These are phyloP conservation scores for Plagodis dolabraria DNA, from an alignment of 2,888 invertebrate genomes.

Conservation along the genomic window DNA sequence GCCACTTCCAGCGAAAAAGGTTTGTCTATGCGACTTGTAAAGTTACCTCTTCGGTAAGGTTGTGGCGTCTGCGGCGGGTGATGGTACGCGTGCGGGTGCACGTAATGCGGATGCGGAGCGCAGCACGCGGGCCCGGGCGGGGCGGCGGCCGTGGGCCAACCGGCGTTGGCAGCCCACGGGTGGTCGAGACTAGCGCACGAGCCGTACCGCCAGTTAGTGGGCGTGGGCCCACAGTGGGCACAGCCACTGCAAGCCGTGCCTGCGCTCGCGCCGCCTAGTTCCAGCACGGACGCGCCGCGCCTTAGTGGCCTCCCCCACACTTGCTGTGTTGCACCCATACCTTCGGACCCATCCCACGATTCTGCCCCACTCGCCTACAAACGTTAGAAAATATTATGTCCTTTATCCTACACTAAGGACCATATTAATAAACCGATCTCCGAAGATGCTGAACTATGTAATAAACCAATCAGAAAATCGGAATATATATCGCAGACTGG, in stretches of 20 bases:
- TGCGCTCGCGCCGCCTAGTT: constrained; percentile 58
- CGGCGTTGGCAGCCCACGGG: constrained; percentile 48
- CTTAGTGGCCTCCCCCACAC: constrained; percentile 69
- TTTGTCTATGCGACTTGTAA: neutral
- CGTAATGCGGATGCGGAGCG: constrained; percentile 45
- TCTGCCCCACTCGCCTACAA: constrained; percentile 37
- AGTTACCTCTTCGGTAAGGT: constrained; percentile 69
- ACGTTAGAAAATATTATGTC: too few relatives aligned
- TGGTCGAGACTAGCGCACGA: constrained; percentile 77
- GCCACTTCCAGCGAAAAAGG: neutral
- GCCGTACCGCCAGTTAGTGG: constrained; percentile 71
- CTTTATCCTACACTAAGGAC: too few relatives aligned
- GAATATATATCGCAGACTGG: too few relatives aligned
- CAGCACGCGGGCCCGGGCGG: constrained; percentile 56
- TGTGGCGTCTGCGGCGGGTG: constrained; percentile 69
- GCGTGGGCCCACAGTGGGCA: constrained; percentile 44
- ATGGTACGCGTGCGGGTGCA: constrained; percentile 53
- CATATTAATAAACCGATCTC: too few relatives aligned
- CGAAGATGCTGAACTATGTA: too few relatives aligned
- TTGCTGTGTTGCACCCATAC: constrained; percentile 44
- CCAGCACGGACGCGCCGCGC: constrained; percentile 73
- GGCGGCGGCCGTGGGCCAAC: constrained; percentile 45
- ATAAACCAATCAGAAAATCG: too few relatives aligned
- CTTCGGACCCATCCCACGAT: constrained; percentile 63
- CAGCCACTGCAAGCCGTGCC: constrained; percentile 51